Conservation (phyloP, 2,888 invertebrate genomes). For the Dryomyza anilis region DNA sequence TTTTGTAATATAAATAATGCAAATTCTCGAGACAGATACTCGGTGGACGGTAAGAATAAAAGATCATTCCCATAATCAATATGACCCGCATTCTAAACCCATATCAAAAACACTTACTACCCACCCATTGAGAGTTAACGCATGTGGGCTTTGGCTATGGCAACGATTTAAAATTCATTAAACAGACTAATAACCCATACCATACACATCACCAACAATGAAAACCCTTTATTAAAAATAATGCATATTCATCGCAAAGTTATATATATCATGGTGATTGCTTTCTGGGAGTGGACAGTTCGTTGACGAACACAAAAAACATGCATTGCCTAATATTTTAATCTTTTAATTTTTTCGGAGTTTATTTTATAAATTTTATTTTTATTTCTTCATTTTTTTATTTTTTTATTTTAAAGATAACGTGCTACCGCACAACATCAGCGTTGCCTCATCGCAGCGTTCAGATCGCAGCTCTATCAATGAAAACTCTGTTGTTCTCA, state of each 20-base stretch:
- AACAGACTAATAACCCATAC: no score
- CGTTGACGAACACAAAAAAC: no score
- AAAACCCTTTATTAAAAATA: no score
- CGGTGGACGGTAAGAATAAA: constrained; percentile 49
- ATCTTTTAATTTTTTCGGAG: constrained; percentile 10
- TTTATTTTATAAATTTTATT: constrained; percentile 23
- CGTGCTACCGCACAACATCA: constrained; percentile 32
- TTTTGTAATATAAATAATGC: constrained; percentile 49
- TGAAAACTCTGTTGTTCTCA: not conserved
- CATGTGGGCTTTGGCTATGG: no score
- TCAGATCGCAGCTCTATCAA: constrained; percentile 35
- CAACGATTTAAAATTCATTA: no score
- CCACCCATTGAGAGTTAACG: no score
- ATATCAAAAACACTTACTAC: no score
- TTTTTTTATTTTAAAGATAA: constrained; percentile 33
- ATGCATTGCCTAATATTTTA: no score
- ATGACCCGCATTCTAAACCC: not conserved
- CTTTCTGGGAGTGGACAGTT: no score
- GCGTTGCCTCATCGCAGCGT: constrained; percentile 42
- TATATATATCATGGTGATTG: no score
- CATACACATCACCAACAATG: no score
- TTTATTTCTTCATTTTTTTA: constrained; percentile 13
- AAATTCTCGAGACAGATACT: constrained; percentile 35
- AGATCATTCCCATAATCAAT: not conserved
- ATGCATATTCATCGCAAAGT: no score